Evolutionary conservation across 2,888 invertebrate genomes (phyloP), one percentile per base, ranked within the genome.

Genomic region (Philereme vetulata): DNA sequence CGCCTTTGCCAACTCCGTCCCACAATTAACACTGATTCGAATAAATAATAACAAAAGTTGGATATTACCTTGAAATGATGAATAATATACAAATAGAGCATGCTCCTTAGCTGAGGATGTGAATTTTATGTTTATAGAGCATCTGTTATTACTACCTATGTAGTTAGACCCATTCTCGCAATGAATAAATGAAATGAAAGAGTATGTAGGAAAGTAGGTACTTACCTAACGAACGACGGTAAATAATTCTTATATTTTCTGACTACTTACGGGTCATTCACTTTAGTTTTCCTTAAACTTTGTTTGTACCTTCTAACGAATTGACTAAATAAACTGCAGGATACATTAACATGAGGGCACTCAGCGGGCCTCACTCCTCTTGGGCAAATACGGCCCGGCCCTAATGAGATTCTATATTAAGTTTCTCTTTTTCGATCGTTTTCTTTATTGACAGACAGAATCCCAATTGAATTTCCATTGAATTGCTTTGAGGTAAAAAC

Each of bases 351-450:
- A 60, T 70, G 57, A 51, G 66, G 50, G 60, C 52, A 50, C 62
- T 65, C 67, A 63, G 51, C 50, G 35, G 11, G 59, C 50, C 60
- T 54, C 65, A 54, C 65, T 72, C 51, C 51, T 49, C 59, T 59
- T 66, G 59, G 60, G 66, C 58, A 66, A 70, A 72, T 65, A 59
- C 58, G 50, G 21, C 21, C 21, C 21, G 21, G 21, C 38, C 62
- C 63, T 75, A 75, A 75, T 68, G 69, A 72, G 65, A 49, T 66
- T 50, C 56, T 66, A 64, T 57, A 66, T 64, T 62, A 56, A 45
- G 64, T 62, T 62, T 62, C 52, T 51, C 51, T 55, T 61, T 57
- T 58, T 58, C 53, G 49, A 55, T 63, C 60, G 51, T 61, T 63
- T 65, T 60, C 49, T 56, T 61, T 61, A 61, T 63, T 64, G 53